These are phyloP conservation scores for Zaprionus inermis DNA, from an alignment of 1,140 invertebrate genomes.

Conservation along the genomic window DNA sequence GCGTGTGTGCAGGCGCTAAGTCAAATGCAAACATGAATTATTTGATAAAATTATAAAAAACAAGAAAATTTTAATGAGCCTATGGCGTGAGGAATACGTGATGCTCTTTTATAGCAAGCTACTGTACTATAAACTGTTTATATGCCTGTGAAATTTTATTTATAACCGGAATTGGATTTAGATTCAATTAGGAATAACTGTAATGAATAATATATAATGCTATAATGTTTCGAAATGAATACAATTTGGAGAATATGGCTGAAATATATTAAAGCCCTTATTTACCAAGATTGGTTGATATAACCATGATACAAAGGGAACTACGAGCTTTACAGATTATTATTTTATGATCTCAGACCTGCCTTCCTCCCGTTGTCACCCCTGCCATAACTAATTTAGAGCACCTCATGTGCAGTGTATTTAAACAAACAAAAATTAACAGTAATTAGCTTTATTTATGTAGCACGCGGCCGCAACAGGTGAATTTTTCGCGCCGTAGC, in stretches of 20 bases:
- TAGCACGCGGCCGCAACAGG: neutral
- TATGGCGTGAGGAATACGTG: neutral
- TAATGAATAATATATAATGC: too few species aligned
- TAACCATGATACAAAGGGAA: too few species aligned
- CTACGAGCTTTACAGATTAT: neutral
- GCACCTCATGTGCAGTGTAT: neutral
- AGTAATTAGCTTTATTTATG: constrained; percentile 71
- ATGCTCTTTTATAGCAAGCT: neutral
- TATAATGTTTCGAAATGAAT: neutral
- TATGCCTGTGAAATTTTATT: too few species aligned
- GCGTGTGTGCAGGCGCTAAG: constrained; percentile 34
- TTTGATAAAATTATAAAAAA: constrained; percentile 46
- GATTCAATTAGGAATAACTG: too few species aligned
- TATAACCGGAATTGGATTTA: too few species aligned
- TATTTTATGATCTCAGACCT: neutral
- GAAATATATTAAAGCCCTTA: too few species aligned
- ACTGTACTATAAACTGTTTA: neutral
- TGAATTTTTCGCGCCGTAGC: constrained; percentile 1
- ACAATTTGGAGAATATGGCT: too few species aligned
- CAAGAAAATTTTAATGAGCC: neutral
- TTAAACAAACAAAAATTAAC: constrained; percentile 59
- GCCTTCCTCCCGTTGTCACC: neutral
- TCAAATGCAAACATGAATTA: constrained; percentile 62
- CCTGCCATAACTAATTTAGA: neutral
- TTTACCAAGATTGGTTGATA: too few species aligned